A percentile compares a stretch with the other conserved stretches of the same genome.
Conservation (phyloP, 2,797 vertebrate species). For the Nasua narica region DNA sequence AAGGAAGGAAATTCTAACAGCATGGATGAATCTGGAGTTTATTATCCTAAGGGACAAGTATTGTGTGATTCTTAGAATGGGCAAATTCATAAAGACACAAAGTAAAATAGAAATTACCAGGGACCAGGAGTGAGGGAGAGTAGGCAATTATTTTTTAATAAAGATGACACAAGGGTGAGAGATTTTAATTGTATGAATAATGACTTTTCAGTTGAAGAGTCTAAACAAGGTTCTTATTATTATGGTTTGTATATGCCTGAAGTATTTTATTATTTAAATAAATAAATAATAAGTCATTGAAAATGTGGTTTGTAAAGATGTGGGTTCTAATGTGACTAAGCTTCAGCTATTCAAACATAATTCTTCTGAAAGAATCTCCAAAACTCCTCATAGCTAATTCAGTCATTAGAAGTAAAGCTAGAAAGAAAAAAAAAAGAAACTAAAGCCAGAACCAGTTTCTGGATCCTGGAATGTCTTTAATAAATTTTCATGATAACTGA, state of each 20-base stretch:
- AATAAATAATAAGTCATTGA: neutral
- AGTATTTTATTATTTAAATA: neutral
- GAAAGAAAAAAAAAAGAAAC: neutral
- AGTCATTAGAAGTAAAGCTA: neutral
- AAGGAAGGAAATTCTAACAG: neutral
- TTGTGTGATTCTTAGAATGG: neutral
- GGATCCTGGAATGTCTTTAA: neutral
- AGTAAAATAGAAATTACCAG: neutral
- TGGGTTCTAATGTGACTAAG: neutral
- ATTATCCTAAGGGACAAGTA: neutral
- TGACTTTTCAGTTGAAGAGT: neutral
- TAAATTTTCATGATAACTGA: neutral
- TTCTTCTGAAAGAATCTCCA: neutral
- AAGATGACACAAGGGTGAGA: neutral
- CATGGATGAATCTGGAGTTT: neutral
- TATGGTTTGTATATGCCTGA: neutral
- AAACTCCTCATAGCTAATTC: neutral
- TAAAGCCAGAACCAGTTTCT: neutral
- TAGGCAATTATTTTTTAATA: neutral
- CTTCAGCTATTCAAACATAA: neutral
- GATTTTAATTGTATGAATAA: neutral
- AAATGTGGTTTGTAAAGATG: neutral
- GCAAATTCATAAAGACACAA: neutral
- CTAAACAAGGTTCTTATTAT: neutral
- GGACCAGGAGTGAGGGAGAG: neutral